Conservation (phyloP, 2,797 vertebrate species). For the Avahi laniger region DNA sequence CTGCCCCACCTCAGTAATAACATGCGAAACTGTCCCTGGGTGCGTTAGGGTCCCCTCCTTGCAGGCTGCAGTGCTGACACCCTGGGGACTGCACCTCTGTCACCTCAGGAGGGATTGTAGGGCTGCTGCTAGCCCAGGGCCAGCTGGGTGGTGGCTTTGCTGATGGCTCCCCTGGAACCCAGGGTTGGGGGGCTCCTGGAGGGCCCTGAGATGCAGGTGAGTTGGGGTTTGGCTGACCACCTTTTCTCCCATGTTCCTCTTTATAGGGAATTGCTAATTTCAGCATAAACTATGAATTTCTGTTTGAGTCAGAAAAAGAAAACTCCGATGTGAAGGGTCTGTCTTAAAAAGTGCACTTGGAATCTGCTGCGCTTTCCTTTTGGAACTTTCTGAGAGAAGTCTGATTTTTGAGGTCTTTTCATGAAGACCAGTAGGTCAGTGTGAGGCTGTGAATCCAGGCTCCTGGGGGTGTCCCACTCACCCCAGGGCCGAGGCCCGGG, state of each 20-base stretch:
- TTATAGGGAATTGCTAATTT: not conserved
- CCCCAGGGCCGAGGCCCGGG: not conserved
- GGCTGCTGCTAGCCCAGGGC: not conserved
- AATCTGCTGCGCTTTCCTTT: not conserved
- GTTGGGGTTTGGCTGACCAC: not conserved
- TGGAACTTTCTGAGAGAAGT: not conserved
- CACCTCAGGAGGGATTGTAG: not conserved
- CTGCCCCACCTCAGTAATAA: not conserved
- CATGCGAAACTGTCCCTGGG: not conserved
- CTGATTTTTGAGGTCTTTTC: not conserved
- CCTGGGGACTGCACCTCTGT: not conserved
- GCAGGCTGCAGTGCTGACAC: not conserved
- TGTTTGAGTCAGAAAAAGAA: not conserved
- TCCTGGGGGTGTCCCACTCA: fast-evolving
- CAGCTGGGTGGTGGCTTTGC: not conserved
- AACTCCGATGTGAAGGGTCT: not conserved
- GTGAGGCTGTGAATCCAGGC: not conserved
- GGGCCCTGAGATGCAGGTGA: not conserved
- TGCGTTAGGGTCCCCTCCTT: fast-evolving
- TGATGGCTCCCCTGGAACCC: not conserved
- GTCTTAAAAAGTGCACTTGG: not conserved
- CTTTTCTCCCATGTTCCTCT: not conserved
- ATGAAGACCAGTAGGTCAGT: not conserved
- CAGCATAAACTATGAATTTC: not conserved
- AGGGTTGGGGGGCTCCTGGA: not conserved